Evolutionary conservation across 2,888 invertebrate species (phyloP), one percentile per base, ranked within the genome.

Genomic region (Trichopoda pennipes): DNA sequence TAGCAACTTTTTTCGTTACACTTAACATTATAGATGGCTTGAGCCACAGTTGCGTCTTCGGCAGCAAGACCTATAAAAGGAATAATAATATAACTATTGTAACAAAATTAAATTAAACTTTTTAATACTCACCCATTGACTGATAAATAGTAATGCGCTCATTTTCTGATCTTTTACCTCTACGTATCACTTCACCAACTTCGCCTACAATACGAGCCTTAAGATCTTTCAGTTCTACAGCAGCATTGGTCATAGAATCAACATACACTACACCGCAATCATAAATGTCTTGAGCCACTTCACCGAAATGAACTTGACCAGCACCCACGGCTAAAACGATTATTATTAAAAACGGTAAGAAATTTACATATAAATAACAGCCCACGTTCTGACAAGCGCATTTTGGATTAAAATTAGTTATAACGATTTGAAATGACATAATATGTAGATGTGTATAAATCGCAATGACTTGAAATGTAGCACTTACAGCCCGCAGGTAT

Each of bases 241-340:
- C 86, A 1, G 93, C 93, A 55, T 92, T 92, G 19, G 90, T 91
- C 87, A 90, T 88, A 79, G 92, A 91, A 87, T 94, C 94, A 1
- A 93, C 92, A 86, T 93, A 94, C 14, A 94, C 90, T 10, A 82
- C 78, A 14, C 89, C 87, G 2, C 92, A 88, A 72, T 87, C 88
- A 88, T 94, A 94, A 38, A 94, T 88, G 17, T 92, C 91, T 14
- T 91, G 87, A 4, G 92, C 91, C 19, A 94, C 86, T 88, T 94
- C 94, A 3, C 89, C 89, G 78, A 90, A 92, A 86, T 92, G 92
- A 4, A 84, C 85, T 56, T 86, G 84, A 78, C 91, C 93, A 17
- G 93, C 93, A 16, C 94, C 94, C 56, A 94, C 92, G 84, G 93
- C 94, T 94, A 85, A 16, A 88, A 87, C n/a, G n/a, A n/a, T n/a